Percentiles rank a stretch among this genome's conserved stretches.
Evolutionary conservation across 2,888 invertebrate species (phyloP).

Genomic region (Monoplex corrugatus): DNA sequence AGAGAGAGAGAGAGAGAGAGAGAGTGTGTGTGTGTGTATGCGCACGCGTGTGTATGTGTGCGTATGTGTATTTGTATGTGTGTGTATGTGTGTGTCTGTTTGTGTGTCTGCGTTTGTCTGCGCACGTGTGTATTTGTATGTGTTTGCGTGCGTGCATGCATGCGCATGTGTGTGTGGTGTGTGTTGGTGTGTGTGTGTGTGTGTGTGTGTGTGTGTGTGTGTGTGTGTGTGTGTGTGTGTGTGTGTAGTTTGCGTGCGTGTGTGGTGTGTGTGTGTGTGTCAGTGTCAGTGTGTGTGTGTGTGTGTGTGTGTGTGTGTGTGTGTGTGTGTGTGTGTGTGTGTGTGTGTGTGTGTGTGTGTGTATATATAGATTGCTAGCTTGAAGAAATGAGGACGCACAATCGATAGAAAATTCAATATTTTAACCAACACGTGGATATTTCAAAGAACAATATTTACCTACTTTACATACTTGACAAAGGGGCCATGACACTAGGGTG

Average conservation of each 20-base stretch:
- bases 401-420: no score
- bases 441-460: no score
- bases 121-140: not conserved
- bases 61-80: not conserved
- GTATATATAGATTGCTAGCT: not conserved
- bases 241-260: no score
- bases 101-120: no score
- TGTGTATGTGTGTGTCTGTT: constrained; percentile 28
- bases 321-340: not conserved
- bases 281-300: not conserved
- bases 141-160: constrained; percentile 14
- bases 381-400: no score
- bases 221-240: not conserved
- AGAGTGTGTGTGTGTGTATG: constrained; percentile 32
- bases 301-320: not conserved
- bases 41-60: constrained; percentile 2
- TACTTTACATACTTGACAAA: no score
- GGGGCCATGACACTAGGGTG: no score
- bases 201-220: not conserved
- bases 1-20: not conserved
- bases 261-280: not conserved
- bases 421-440: no score
- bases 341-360: constrained; percentile 4
- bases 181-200: not conserved
- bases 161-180: constrained; percentile 8